Evolutionary conservation across 1,140 invertebrate species (phyloP), one percentile per base, ranked within the genome.

Genomic region (Penaeus japonicus): DNA sequence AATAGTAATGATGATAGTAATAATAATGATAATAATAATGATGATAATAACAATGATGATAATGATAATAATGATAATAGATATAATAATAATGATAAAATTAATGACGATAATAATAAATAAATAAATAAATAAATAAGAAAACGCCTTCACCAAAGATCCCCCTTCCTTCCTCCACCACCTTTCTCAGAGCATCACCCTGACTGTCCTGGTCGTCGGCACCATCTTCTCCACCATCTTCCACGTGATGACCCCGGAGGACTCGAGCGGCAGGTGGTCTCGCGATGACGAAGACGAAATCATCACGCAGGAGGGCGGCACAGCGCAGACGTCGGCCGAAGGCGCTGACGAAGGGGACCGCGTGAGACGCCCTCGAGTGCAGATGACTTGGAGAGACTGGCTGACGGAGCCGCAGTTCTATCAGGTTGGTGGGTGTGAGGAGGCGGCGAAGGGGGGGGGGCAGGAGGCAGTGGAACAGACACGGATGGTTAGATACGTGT

Each of bases 171-270:
- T 15, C n/a, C 12, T 10, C 53, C 35, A 7, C 24, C 24, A 1
- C 53, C 75, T 78, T 87, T 93, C 93, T 59, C 95, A 96, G 93
- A 92, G 95, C 90, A 94, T 98, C 80, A 95, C 96, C 32, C 94
- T 96, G 47, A 95, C 95, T 90, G 95, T 96, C 20, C 92, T 97
- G 82, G 93, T 91, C 35, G 92, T 97, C 82, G 97, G 97, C 24
- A 85, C 93, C 3, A 15, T 96, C 27, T 94, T 95, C 82, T 95
- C 96, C 2, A 75, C 96, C 24, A 91, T 97, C 17, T 98, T 98
- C 92, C 97, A 98, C 91, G 35, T 90, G 70, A 95, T 88, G 93
- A 94, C 91, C 94, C 93, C 20, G 92, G 92, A 90, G 93, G 10
- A 32, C 65, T 30, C 55, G 47, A 30, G 53, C 17, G 47, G 79